A percentile compares a stretch with the other conserved stretches of the same genome.
Evolutionary conservation across 2,797 vertebrate genomes (phyloP).

Genomic region (Tympanoctomys barrerae): DNA sequence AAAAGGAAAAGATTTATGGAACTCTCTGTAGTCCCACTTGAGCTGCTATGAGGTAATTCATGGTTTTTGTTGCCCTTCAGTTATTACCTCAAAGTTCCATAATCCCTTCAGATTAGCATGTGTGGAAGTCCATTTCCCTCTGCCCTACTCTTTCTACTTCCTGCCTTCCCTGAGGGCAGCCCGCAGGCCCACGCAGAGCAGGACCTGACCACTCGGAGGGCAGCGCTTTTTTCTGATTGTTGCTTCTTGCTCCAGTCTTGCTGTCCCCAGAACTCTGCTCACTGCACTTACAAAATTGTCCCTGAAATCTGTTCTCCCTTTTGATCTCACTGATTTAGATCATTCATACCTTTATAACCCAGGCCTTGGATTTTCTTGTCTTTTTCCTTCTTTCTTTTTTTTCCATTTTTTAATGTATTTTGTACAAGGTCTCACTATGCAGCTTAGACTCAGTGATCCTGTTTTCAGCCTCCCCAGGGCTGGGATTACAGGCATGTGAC

Average conservation of each 20-base stretch:
- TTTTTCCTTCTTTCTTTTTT: background rate
- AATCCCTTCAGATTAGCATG: background rate
- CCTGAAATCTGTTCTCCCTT: slow-evolving; percentile 11
- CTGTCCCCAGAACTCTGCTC: background rate
- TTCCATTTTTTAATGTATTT: too few species aligned
- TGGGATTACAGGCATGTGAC: too few species aligned
- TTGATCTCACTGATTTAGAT: background rate
- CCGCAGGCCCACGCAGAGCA: background rate
- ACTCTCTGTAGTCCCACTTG: background rate
- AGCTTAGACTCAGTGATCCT: too few species aligned
- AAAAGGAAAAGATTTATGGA: background rate
- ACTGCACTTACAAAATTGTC: background rate
- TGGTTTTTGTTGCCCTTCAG: background rate
- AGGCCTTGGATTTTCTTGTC: slow-evolving; percentile 23
- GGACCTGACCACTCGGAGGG: background rate
- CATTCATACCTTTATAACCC: background rate
- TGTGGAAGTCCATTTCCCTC: background rate
- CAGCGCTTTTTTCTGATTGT: background rate
- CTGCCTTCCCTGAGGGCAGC: background rate
- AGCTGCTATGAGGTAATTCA: background rate
- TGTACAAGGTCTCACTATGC: too few species aligned
- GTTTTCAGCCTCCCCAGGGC: too few species aligned
- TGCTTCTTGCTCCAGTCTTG: background rate
- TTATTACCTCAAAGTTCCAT: background rate
- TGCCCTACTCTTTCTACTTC: background rate